Percentiles rank a stretch among this genome's conserved stretches.
These are phyloP conservation scores for Forbesichthys agassizii DNA, from an alignment of 2,113 vertebrate species.

Conservation along the genomic window DNA sequence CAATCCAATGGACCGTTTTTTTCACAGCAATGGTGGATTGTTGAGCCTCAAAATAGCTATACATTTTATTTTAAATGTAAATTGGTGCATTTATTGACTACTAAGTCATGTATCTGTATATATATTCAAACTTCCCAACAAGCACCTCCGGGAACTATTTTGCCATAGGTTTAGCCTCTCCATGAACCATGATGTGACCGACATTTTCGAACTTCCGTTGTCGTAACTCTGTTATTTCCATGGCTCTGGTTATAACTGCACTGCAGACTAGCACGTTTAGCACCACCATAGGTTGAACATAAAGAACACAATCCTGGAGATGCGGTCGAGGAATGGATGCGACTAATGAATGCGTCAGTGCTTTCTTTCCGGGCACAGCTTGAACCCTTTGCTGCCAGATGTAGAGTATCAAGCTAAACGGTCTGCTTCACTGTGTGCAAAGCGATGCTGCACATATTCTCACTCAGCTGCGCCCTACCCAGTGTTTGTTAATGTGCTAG, in stretches of 20 bases:
- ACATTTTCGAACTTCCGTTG: too few relatives aligned
- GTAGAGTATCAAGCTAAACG: slow-evolving; percentile 46
- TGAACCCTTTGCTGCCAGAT: slow-evolving; percentile 37
- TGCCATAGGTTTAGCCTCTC: too few relatives aligned
- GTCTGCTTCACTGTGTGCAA: slow-evolving; percentile 36
- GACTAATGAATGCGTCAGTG: neutral
- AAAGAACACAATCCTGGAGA: slow-evolving; percentile 5
- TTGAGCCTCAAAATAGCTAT: too few relatives aligned
- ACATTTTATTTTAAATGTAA: too few relatives aligned
- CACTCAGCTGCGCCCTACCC: slow-evolving; percentile 40
- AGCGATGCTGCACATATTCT: slow-evolving; percentile 37
- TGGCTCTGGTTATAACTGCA: slow-evolving; percentile 12
- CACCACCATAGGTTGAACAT: neutral
- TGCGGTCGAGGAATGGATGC: slow-evolving; percentile 12
- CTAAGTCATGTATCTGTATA: too few relatives aligned
- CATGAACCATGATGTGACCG: too few relatives aligned
- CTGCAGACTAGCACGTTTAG: neutral
- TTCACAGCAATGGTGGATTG: too few relatives aligned
- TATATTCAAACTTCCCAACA: too few relatives aligned
- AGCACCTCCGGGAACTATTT: too few relatives aligned
- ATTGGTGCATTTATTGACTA: too few relatives aligned
- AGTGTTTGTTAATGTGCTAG: slow-evolving; percentile 41
- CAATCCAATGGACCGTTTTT: too few relatives aligned
- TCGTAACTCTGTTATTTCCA: too few relatives aligned
- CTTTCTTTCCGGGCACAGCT: slow-evolving; percentile 7